A percentile compares a stretch with the other conserved stretches of the same genome.
Evolutionary conservation across 1,140 invertebrate species (phyloP).

Genomic region (Pseudomyrmex concolor): DNA sequence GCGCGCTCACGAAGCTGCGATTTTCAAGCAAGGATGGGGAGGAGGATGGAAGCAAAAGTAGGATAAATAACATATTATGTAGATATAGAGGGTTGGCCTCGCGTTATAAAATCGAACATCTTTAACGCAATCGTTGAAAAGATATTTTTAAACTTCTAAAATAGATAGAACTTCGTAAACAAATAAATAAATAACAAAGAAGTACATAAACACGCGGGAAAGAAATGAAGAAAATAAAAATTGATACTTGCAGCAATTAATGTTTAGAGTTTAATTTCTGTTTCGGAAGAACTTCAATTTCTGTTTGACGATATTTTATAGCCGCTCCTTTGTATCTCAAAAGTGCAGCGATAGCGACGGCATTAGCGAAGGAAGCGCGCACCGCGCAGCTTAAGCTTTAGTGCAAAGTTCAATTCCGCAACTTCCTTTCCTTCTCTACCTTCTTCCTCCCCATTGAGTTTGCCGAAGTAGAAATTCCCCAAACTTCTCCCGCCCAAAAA

Average conservation of each 20-base stretch:
- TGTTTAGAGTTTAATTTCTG: neutral
- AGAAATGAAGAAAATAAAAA: neutral
- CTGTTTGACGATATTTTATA: neutral
- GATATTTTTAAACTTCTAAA: neutral
- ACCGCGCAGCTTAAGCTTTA: constrained; percentile 34
- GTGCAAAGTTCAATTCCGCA: constrained; percentile 49
- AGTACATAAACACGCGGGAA: neutral
- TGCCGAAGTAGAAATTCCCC: constrained; percentile 36
- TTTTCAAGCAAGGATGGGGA: neutral
- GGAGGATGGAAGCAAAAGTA: neutral
- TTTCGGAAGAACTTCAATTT: constrained; percentile 22
- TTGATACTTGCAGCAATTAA: constrained; percentile 17
- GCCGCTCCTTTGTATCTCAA: constrained; percentile 10
- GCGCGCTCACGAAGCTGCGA: constrained; percentile 7
- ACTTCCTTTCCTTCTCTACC: constrained; percentile 3
- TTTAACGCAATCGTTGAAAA: neutral
- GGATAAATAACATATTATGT: constrained; percentile 46
- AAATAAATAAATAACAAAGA: neutral
- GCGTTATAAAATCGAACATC: neutral
- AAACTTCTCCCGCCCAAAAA: constrained; percentile 49
- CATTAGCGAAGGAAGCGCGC: constrained; percentile 33
- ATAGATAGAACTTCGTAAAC: neutral
- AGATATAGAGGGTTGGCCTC: neutral
- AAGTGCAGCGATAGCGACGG: constrained; percentile 8
- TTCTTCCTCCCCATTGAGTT: constrained; percentile 15